Evolutionary conservation across 2,797 vertebrate species (phyloP), one percentile per base, ranked within the genome.

Genomic region (Rhinogobio ventralis): DNA sequence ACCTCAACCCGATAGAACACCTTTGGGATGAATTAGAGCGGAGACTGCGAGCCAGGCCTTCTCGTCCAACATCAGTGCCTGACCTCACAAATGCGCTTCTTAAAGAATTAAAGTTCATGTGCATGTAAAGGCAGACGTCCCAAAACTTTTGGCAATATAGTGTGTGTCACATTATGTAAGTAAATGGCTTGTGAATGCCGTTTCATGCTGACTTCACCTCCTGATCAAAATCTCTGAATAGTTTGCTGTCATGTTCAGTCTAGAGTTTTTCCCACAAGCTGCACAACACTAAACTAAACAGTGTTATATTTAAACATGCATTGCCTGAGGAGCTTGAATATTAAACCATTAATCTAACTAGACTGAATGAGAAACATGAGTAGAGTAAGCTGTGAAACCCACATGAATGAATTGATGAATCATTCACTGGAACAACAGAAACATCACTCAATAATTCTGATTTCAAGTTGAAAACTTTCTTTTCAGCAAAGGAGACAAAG

Each of bases 401-500:
- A 42, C 39, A 42, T 42, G 8, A 42, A 17, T 51, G 46, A 51
- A 55, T 4, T 55, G 5, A 62, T 28, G 9, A 77, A 77, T 28
- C 36, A 10, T 36, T 49, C 15, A 49, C 46, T 25, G n/a, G 14
- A 72, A 28, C 45, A 11, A 15, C 4, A 30, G 15, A 49, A 30
- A 46, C 69, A 49, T 19, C 11, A n/a, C 20, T 36, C 67, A 39
- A 49, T 8, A 10, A 9, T 53, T 53, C 51, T 53, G 23, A 11
- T 42, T 42, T 42, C 39, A 42, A n/a, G 9, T 14, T 60, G 15
- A 51, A 51, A 51, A 51, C 19, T 45, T 14, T 95, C 96, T 98
- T 99, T 98, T 95, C 97, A 99, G 98, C 97, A 99, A 97, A 97
- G 98, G 97, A 96, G 98, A 96, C 96, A 98, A 98, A 98, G 97